Evolutionary conservation across 1,140 invertebrate species (phyloP), one percentile per base, ranked within the genome.

Genomic region (Triops cancriformis): DNA sequence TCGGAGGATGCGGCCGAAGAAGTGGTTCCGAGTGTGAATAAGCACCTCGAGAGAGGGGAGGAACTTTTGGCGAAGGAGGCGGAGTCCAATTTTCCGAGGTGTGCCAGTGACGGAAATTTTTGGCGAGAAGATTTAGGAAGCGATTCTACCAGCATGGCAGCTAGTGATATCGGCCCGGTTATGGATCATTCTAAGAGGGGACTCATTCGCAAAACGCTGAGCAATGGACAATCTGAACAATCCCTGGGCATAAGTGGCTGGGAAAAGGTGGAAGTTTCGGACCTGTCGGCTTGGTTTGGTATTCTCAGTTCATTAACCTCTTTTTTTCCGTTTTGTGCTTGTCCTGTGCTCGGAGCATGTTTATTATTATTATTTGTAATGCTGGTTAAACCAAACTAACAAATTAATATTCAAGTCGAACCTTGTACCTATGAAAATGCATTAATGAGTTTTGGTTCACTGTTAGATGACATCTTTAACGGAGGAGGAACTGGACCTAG

Each of bases 261-360:
- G 51, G 51, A 64, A 64, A 64, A 64, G 51, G 51, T 64, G 51
- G 51, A 64, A 64, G 51, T 64, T 23, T 64, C 51, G 51, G 51
- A 64, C 51, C 51, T 64, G 18, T 64, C 51, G 51, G 51, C 51
- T 64, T 64, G 51, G 51, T 64, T 64, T 64, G 51, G 51, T 64
- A 64, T 64, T 64, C 51, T 64, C 18, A 64, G 51, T 64, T 64
- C 51, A 64, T 64, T 64, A 64, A 64, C 51, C 51, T 64, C 51
- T 14, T 64, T 64, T 64, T 64, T 64, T 23, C 51, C 31, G 2
- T 37, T 2, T 37, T 7, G 31, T 37, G 31, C 31, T 37, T 37
- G 31, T 37, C 7, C 31, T 37, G 31, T 37, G 31, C 31, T 37
- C 31, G 31, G 7, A 37, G 31, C 31, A 37, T 37, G 31, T 37